Evolutionary conservation across 2,797 vertebrate species (phyloP), one percentile per base, ranked within the genome.

Genomic region (Myiotriccus ornatus): DNA sequence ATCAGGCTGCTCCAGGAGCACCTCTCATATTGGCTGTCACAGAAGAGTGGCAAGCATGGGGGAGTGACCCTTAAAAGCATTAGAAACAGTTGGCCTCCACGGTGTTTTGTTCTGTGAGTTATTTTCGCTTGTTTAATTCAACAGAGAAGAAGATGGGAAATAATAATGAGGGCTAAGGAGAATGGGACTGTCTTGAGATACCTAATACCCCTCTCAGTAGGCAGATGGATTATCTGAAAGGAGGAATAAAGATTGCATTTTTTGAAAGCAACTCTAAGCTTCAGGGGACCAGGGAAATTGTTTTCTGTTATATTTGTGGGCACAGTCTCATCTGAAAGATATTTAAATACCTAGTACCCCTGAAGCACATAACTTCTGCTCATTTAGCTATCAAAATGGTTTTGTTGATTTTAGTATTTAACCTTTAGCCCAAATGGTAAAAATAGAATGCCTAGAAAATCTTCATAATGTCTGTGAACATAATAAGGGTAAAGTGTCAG

Each of bases 341-440:
- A 37, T 84, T 87, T 90, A 65, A 89, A 65, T 63, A 65, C 16
- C 34, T 60, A 49, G 7, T 35, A 69, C 15, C 3, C 28, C 46
- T 67, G 65, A 34, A 93, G 52, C 52, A 64, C 1, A 2, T 49
- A 85, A 46, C 14, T 87, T 71, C 56, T 76, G 14, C 34, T 77
- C 37, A 56, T 82, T 90, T 77, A 77, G 10, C 35, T 62, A 27
- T 67, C 35, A 57, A 77, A 87, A 62, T 23, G 2, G 0, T 73
- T 87, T 86, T 87, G 65, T 70, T 90, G 69, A 73, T 88, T 93
- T 90, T 69, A 65, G 10, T 59, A 14, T 78, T 94, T 49, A 90
- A 78, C 46, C 20, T 91, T 89, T 85, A 89, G 35, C 30, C 19
- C 64, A 57, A 76, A 65, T 49, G 15, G 27, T 71, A 87, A 65